Conservation (phyloP, 2,797 vertebrate species). For the Parambassis ranga region DNA sequence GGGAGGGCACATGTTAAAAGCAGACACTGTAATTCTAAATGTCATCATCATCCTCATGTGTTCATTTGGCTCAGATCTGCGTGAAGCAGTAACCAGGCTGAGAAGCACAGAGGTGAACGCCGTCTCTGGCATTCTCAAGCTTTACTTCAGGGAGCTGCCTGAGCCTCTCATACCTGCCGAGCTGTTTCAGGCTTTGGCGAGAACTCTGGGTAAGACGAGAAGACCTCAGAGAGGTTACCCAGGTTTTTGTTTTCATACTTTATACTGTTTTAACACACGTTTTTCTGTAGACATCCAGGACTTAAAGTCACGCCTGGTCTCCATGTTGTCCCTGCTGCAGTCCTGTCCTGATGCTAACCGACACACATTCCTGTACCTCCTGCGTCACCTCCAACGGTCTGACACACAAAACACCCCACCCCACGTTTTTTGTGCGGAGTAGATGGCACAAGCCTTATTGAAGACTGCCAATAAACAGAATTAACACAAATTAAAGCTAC, state of each 20-base stretch:
- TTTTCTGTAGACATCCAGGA: slow-evolving; percentile 67
- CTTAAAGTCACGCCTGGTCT: slow-evolving; percentile 26
- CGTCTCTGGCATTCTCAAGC: slow-evolving; percentile 78
- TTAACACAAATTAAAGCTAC: no score
- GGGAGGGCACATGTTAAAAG: not conserved
- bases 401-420: not conserved
- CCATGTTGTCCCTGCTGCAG: slow-evolving; percentile 73
- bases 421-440: no score
- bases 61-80: slow-evolving; percentile 68
- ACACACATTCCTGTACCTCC: slow-evolving; percentile 79
- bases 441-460: no score
- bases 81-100: slow-evolving; percentile 74
- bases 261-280: not conserved
- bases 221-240: no score
- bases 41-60: not conserved
- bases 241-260: no score
- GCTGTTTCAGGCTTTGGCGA: slow-evolving; percentile 69
- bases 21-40: not conserved
- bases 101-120: slow-evolving; percentile 74
- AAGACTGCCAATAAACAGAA: no score
- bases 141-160: slow-evolving; percentile 81
- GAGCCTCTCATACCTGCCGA: slow-evolving; percentile 75
- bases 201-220: slow-evolving; percentile 63
- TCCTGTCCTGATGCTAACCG: slow-evolving; percentile 72
- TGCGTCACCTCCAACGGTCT: slow-evolving; percentile 79